These are phyloP conservation scores for Lacerta viridis DNA, from an alignment of 2,797 vertebrate species.

Conservation along the genomic window DNA sequence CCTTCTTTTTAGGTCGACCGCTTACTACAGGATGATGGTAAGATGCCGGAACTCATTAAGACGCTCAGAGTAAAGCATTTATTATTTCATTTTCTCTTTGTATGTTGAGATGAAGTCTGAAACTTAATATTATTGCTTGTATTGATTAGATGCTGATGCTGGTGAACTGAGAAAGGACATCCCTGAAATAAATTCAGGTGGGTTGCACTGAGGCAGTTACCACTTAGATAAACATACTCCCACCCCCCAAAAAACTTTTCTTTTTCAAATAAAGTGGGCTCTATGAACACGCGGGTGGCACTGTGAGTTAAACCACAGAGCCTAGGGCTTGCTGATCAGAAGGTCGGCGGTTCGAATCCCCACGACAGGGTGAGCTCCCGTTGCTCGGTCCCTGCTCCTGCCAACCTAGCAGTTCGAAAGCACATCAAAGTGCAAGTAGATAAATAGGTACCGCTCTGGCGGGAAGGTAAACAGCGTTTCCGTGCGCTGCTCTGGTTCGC, in stretches of 20 bases:
- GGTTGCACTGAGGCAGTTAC: conserved; percentile 36
- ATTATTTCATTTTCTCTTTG: not conserved
- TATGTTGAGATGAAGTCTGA: not conserved
- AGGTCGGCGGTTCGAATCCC: too few species aligned
- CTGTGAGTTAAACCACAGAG: too few species aligned
- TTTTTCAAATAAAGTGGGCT: too few species aligned
- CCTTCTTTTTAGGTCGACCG: conserved; percentile 66
- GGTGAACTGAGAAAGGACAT: conserved; percentile 87
- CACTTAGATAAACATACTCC: not conserved
- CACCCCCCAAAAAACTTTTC: not conserved
- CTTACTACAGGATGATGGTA: conserved; percentile 65
- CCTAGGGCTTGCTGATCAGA: too few species aligned
- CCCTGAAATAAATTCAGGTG: conserved; percentile 89
- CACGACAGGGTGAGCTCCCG: too few species aligned
- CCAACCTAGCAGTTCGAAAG: too few species aligned
- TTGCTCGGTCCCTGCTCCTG: too few species aligned
- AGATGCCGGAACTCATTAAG: conserved; percentile 73
- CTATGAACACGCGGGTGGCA: too few species aligned
- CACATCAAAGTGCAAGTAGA: too few species aligned
- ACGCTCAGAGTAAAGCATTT: conserved; percentile 7
- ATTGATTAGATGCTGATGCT: conserved; percentile 70
- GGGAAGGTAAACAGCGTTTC: too few species aligned
- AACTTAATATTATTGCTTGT: not conserved
- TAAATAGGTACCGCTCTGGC: too few species aligned
- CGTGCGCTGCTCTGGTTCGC: too few species aligned